A percentile compares a stretch with the other conserved stretches of the same genome.
phyloP scores from a whole-genome alignment of 2,888 invertebrate species.

The Harmothoe impar region DNA sequence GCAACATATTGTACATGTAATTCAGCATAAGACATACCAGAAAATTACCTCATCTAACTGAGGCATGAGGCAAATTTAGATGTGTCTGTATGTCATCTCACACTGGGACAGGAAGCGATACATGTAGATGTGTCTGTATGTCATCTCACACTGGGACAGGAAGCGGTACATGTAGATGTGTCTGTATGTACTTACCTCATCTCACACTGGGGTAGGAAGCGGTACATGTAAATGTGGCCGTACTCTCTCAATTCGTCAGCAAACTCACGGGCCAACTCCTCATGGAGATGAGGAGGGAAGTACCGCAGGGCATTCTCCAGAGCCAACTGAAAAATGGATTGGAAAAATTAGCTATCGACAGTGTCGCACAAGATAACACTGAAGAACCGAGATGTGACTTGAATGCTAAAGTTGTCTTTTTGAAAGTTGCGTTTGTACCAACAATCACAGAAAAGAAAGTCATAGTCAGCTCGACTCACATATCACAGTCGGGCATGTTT shows the following conservation, averaged over 20 bases:
- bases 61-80: too few relatives aligned
- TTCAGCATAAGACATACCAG: too few relatives aligned
- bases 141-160: constrained; percentile 83
- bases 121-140: constrained; percentile 87
- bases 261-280: constrained; percentile 85
- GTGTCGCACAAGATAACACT: too few relatives aligned
- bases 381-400: neutral
- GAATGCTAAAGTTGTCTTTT: neutral
- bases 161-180: constrained; percentile 88
- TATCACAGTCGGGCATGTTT: too few relatives aligned
- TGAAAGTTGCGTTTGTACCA: neutral
- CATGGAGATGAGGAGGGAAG: constrained; percentile 85
- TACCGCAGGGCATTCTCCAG: constrained; percentile 86
- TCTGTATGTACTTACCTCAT: constrained; percentile 85
- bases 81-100: constrained; percentile 84
- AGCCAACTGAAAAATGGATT: constrained; percentile 84
- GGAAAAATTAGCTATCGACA: neutral
- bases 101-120: constrained; percentile 85
- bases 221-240: constrained; percentile 87
- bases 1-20: neutral
- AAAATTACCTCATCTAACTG: too few relatives aligned
- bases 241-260: constrained; percentile 85
- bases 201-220: constrained; percentile 84
- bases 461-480: too few relatives aligned
- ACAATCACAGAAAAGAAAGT: too few relatives aligned